Evolutionary conservation across 2,888 invertebrate genomes (phyloP), one percentile per base, ranked within the genome.

Genomic region (Trisateles emortualis): DNA sequence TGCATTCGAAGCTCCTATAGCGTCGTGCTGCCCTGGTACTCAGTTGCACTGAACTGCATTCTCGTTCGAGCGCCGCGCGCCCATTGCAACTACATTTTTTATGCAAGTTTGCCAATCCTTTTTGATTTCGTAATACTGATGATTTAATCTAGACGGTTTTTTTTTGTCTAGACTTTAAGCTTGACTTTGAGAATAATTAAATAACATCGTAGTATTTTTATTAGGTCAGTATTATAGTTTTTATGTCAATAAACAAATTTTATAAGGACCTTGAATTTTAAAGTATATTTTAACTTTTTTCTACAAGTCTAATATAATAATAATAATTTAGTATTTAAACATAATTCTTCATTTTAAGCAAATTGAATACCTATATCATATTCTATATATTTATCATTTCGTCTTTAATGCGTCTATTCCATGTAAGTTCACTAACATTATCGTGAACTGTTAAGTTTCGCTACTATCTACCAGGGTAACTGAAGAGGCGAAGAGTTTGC

Each of bases 11-110:
- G 42, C 77, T 80, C 79, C 74, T 76, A 43, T 59, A 43, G 24
- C 52, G 57, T 76, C 68, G 73, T 90, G 85, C 52, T 65, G 58
- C 74, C 88, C 88, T 90, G 79, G 90, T 90, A 88, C 63, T 70
- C 59, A 59, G 78, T 78, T 89, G 90, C 89, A 88, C 81, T 76
- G 62, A 83, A 79, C 64, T 88, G 88, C 89, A 89, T 84, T 83
- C 77, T 72, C 72, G 69, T 63, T 63, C 66, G 61, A 69, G 69
- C 56, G 65, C 53, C 62, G 52, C 55, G 56, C 54, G 55, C 62
- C 49, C 60, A 62, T 72, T 66, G 66, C 17, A 40, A 46, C 43
- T 51, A 42, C n/a, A 40, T 45, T 51, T 52, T 24, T 61, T 45
- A 45, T 42, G n/a, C 9, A 39, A 57, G 47, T 17, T 36, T 10